A percentile compares a stretch with the other conserved stretches of the same genome.
These are phyloP conservation scores for Alces alces DNA, from an alignment of 2,113 vertebrate species.

Conservation along the genomic window DNA sequence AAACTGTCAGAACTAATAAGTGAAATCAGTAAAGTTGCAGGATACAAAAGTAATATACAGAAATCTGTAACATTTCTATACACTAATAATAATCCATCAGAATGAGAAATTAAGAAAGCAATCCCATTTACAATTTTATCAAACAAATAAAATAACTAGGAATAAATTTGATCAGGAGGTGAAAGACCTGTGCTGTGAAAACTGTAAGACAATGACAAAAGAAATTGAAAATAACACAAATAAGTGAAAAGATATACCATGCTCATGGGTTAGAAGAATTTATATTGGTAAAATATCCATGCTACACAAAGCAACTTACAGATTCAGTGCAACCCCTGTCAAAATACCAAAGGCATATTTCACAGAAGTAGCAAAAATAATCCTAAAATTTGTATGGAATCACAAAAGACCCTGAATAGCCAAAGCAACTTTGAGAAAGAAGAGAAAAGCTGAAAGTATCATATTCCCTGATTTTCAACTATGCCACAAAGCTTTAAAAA, in stretches of 20 bases:
- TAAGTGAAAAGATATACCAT: not conserved
- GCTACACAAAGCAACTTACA: not conserved
- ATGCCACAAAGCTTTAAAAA: not conserved
- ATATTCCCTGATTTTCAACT: not conserved
- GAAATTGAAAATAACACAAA: not conserved
- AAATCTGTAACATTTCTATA: not conserved
- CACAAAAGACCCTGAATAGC: not conserved
- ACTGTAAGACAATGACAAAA: not conserved
- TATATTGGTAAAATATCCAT: not conserved
- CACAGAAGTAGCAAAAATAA: not conserved
- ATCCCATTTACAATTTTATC: not conserved
- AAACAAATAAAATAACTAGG: not conserved
- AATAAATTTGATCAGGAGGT: not conserved
- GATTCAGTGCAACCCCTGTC: not conserved
- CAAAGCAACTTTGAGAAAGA: not conserved
- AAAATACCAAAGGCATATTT: not conserved
- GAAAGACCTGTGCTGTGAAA: not conserved
- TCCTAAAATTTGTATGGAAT: not conserved
- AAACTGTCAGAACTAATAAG: not conserved
- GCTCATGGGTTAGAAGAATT: not conserved
- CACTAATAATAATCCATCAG: not conserved
- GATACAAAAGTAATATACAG: not conserved
- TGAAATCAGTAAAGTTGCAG: not conserved
- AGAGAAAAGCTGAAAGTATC: not conserved
- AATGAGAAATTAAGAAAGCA: not conserved